Conservation (phyloP, 1,140 invertebrate species). For the Apis laboriosa region DNA sequence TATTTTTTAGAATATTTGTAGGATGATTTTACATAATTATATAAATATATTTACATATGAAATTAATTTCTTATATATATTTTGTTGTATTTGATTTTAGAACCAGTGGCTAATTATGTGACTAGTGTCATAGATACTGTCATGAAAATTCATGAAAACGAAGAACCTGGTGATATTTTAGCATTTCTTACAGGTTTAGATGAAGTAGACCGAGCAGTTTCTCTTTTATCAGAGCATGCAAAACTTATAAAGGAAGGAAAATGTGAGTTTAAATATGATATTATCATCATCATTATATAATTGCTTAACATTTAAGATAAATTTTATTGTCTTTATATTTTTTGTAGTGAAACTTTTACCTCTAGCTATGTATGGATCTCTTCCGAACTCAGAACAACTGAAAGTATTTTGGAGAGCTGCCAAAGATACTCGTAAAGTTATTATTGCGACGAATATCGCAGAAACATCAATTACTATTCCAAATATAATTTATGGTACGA, state of each 20-base stretch:
- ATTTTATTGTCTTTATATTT: constrained; percentile 15
- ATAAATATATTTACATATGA: no score
- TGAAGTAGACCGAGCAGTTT: constrained; percentile 90
- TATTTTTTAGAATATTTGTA: not conserved
- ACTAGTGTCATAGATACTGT: constrained; percentile 92
- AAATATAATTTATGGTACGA: constrained; percentile 92
- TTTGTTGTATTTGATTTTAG: constrained; percentile 75
- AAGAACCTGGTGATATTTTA: constrained; percentile 93
- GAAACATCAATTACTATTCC: constrained; percentile 95
- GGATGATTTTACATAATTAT: not conserved
- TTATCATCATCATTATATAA: not conserved
- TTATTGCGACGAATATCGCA: constrained; percentile 98
- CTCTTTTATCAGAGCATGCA: constrained; percentile 86
- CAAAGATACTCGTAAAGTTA: constrained; percentile 91
- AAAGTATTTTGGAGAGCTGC: constrained; percentile 92
- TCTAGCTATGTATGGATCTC: constrained; percentile 96
- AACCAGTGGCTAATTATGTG: constrained; percentile 95
- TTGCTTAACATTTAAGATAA: constrained; percentile 9
- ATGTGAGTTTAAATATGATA: constrained; percentile 73
- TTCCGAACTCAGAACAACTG: constrained; percentile 92
- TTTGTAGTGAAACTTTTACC: constrained; percentile 86
- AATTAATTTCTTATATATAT: constrained; percentile 27
- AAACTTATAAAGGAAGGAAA: constrained; percentile 79
- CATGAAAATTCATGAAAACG: constrained; percentile 93
- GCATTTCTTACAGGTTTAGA: constrained; percentile 98